Base-by-base conservation (phyloP, 2,797 vertebrate genomes). In the Hoplostethus atlanticus region DNA sequence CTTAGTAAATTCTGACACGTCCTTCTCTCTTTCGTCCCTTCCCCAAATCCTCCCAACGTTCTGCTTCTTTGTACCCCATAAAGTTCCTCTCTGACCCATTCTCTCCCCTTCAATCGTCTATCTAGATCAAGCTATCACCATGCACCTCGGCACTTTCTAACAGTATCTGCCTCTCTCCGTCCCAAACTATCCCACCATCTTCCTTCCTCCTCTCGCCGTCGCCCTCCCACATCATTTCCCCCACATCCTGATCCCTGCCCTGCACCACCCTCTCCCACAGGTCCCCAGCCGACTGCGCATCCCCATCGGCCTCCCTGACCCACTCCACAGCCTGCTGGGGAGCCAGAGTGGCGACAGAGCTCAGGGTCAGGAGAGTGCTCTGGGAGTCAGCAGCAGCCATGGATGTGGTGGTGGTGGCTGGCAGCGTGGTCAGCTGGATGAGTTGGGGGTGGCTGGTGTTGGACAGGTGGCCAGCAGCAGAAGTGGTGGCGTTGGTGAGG, bases 371-470 rank as follows among this genome's bases (percentile, higher is more conserved):
- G 48, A 86, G 80, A 30, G 71, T 58, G 55, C 77, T 76, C 40
- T 79, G 84, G 11, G 77, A 54, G 51, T 83, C 58, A 0, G 66
- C 21, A 1, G 67, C 3, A 62, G 76, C 13, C 69, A 69, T n/a
- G 34, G 81, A 42, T 12, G 68, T 1, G n/a, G 44, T 10, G 1
- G 76, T 77, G 56, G 73, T 75, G 42, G 65, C 34, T 1, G 83
- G 71, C 25, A 86, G 51, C 15, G 70, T 5, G 12, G 81, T 68
- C 53, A 83, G 67, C 62, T 91, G 84, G 76, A 90, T 78, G 44
- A 90, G 70, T 57, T 89, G 84, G 12, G 81, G 67, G 5, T 73
- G 88, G 94, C 58, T 62, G 68, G 47, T 50, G 89, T 81, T 95
- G 93, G 1, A 93, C 73, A 77, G 94, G 90, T 60, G 77, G 46